A percentile compares a stretch with the other conserved stretches of the same genome.
Conservation (phyloP, 1,140 invertebrate genomes). For the Bombus pascuorum region DNA sequence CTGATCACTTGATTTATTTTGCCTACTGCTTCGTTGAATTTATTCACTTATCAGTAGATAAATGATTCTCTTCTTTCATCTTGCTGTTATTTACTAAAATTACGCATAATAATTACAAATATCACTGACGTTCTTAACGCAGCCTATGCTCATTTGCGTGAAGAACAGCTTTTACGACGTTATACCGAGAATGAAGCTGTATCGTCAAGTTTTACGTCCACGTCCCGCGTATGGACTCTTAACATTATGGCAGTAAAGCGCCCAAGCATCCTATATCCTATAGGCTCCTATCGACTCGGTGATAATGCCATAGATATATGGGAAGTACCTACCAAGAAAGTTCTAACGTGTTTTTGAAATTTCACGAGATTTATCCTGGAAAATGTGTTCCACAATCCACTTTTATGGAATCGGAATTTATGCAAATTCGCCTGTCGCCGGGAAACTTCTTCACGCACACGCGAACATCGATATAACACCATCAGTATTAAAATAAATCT, state of each 20-base stretch:
- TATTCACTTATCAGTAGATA: background rate
- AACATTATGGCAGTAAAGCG: slow-evolving; percentile 1
- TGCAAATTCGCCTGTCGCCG: background rate
- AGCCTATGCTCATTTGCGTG: background rate
- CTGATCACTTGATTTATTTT: background rate
- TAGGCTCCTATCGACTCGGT: background rate
- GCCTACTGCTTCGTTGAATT: background rate
- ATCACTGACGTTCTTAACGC: background rate
- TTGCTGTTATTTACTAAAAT: too few relatives aligned
- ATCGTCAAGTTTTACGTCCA: slow-evolving; percentile 15
- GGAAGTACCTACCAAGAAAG: background rate
- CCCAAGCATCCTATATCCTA: background rate
- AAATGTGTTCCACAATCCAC: background rate
- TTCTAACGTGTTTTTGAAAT: background rate
- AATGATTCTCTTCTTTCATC: background rate
- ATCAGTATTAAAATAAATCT: background rate
- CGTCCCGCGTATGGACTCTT: background rate
- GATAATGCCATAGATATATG: background rate
- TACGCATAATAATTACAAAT: background rate
- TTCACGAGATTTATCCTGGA: background rate
- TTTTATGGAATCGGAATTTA: background rate
- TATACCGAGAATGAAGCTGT: background rate
- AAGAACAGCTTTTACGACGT: background rate
- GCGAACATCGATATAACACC: background rate
- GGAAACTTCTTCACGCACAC: background rate